Evolutionary conservation across 2,113 vertebrate species (phyloP).

Genomic region (Labrus mixtus): DNA sequence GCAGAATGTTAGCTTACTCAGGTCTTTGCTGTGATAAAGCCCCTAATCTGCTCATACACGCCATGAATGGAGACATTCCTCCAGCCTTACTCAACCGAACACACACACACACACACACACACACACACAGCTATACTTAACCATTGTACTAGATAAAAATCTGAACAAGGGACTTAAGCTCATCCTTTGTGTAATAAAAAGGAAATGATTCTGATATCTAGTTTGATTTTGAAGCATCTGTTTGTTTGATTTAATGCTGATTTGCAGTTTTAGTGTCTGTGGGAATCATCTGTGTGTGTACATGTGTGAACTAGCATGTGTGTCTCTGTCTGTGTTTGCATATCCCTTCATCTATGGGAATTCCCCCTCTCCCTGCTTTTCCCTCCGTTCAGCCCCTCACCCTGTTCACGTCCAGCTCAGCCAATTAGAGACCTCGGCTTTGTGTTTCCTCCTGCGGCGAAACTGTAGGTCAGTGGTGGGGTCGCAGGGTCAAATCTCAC

Average conservation of each 20-base stretch:
- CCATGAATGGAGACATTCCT: constrained; percentile 77
- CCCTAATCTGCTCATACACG: constrained; percentile 74
- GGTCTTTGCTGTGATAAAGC: constrained; percentile 69
- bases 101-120: constrained; percentile 43
- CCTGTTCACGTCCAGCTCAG: constrained; percentile 17
- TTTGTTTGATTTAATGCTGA: constrained; percentile 39
- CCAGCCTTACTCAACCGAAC: constrained; percentile 61
- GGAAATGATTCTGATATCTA: not conserved
- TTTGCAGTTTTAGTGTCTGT: constrained; percentile 22
- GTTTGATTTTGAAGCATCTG: constrained; percentile 4
- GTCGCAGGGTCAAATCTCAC: constrained; percentile 59
- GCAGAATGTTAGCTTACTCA: constrained; percentile 62
- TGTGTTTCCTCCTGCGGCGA: constrained; percentile 65
- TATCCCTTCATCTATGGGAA: constrained; percentile 74
- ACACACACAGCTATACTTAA: constrained; percentile 46
- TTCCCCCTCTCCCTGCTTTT: constrained; percentile 67
- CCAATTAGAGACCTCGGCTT: constrained; percentile 64
- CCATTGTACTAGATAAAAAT: constrained; percentile 4
- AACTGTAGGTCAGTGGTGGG: constrained; percentile 59
- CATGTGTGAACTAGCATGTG: constrained; percentile 18
- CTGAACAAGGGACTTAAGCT: constrained; percentile 26
- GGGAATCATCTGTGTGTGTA: constrained; percentile 27
- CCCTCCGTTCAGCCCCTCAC: constrained; percentile 33
- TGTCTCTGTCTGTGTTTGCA: constrained; percentile 52
- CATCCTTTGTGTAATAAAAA: constrained; percentile 20